Base-by-base conservation (phyloP, 2,797 vertebrate species). In the Ceryle rudis region DNA sequence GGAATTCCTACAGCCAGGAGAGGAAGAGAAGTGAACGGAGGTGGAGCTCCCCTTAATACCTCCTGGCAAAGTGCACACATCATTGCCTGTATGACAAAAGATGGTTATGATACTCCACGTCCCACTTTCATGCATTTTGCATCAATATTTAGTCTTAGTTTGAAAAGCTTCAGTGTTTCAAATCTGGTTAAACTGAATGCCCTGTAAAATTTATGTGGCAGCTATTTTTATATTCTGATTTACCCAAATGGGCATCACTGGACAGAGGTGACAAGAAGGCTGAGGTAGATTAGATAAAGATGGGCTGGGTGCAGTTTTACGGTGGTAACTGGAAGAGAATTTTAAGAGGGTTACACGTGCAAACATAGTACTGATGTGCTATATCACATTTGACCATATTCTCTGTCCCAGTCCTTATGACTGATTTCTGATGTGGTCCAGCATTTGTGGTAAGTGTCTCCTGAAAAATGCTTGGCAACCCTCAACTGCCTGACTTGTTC, bases 41-140 rank as follows among this genome's bases (percentile, higher is more conserved):
- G 16, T 77, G 22, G 31, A 93, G 26, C 12, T 81, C 49, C n/a
- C 52, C 44, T 47, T 18, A 47, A 37, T 42, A 54, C 10, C 49
- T 84, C 41, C 66, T 51, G 47, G 51, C 42, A 73, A 84, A 86
- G 21, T 0, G 0, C 37, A 44, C 28, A n/a, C 11, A 33, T 37
- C 70, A 28, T 23, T 78, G 60, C 47, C 49, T 35, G 16, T 25
- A 11, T 69, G 91, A 78, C 31, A 74, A 80, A 82, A 47, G 41
- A 66, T 29, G 35, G 55, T 44, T 70, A 44, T 0, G 0, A 35
- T 58, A 9, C 46, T 29, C 33, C 0, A 0, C 33, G 73, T 52
- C 29, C 29, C 65, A n/a, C 16, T 10, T 77, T 80, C 16, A 8
- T 20, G 52, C 35, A 47, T 85, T 92, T 87, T 82, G 51, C 55